A percentile compares a stretch with the other conserved stretches of the same genome.
Conservation (phyloP, 2,113 vertebrate genomes). For the Urocynchramus pylzowi region DNA sequence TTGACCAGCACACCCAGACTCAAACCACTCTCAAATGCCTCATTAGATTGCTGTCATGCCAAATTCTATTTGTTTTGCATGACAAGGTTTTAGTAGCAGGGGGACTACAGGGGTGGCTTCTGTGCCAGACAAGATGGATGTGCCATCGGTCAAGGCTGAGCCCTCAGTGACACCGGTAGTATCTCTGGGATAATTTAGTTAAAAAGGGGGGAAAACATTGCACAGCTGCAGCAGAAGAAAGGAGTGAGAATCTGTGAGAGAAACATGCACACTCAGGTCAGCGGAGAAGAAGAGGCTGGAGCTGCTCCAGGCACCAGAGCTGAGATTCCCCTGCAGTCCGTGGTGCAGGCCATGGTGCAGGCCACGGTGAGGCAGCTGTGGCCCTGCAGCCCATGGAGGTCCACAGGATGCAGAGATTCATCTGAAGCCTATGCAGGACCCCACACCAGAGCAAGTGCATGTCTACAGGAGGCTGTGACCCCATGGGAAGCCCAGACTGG, state of each 20-base stretch:
- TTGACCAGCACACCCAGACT: neutral
- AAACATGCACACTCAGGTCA: neutral
- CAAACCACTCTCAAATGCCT: neutral
- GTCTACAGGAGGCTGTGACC: neutral
- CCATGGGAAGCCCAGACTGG: neutral
- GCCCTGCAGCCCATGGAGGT: neutral
- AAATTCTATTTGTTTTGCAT: neutral
- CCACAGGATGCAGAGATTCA: neutral
- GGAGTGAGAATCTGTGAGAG: neutral
- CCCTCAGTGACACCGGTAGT: neutral
- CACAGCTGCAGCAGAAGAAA: neutral
- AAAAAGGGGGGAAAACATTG: rapidly evolving
- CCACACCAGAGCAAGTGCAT: neutral
- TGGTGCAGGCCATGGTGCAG: neutral
- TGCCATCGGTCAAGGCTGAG: neutral
- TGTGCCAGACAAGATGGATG: neutral
- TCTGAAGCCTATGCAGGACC: neutral
- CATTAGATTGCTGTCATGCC: neutral
- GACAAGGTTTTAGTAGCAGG: neutral
- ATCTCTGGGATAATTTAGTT: neutral
- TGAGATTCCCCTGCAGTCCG: neutral
- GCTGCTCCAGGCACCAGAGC: neutral
- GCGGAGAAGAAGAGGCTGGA: neutral
- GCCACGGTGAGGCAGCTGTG: neutral
- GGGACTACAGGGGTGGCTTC: neutral